Percentiles rank a stretch among this genome's conserved stretches.
These are phyloP conservation scores for Cataglyphis altisquamis DNA, from an alignment of 2,888 invertebrate species.

Conservation along the genomic window DNA sequence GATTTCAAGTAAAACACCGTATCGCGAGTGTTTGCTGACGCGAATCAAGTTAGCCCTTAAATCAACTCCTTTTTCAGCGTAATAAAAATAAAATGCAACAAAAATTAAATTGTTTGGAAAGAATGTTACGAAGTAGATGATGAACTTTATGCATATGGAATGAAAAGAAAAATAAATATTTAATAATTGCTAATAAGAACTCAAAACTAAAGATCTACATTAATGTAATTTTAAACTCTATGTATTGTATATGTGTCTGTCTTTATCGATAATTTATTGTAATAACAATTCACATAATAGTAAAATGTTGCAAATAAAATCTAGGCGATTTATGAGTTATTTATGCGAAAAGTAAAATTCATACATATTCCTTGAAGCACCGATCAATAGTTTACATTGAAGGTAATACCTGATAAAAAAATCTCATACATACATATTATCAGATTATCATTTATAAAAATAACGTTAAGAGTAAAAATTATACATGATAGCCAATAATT, in stretches of 20 bases:
- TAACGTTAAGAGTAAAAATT: constrained; percentile 31
- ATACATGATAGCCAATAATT: constrained; percentile 16
- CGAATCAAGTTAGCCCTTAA: not conserved
- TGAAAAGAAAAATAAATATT: not conserved
- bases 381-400: not conserved
- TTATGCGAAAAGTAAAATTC: not conserved
- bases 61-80: not conserved
- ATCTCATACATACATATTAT: not conserved
- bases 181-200: not conserved
- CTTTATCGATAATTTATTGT: not conserved
- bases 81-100: not conserved
- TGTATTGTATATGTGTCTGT: not conserved
- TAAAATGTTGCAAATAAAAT: not conserved
- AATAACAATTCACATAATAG: not conserved
- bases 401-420: not conserved
- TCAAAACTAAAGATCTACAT: not conserved
- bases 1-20: constrained; percentile 10
- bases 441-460: not conserved
- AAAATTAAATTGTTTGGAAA: not conserved
- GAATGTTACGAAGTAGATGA: not conserved
- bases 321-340: not conserved
- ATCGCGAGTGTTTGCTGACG: not conserved
- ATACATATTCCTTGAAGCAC: not conserved
- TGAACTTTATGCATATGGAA: not conserved
- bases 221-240: not conserved